Evolutionary conservation across 2,797 vertebrate genomes (phyloP), one percentile per base, ranked within the genome.

Genomic region (Eulemur albifrons): DNA sequence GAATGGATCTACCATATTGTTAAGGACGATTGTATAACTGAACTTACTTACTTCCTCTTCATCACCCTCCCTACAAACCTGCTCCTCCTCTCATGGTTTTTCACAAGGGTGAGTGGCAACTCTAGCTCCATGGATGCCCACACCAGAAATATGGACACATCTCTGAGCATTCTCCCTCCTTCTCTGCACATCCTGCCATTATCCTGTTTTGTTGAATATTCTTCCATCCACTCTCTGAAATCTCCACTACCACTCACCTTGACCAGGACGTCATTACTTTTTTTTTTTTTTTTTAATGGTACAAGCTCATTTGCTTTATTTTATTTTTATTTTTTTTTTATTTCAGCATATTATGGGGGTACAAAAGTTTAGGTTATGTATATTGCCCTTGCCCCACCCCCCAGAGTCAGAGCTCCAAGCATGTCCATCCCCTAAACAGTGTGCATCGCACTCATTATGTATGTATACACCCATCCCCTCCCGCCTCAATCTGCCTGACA

Each of bases 91-190:
- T 27, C 57, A 27, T 59, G 57, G 57, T 59, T 59, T 27, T 21
- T 79, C 25, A 80, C 12, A 50, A 69, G 7, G 23, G 13, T 17
- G 21, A 75, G n/a, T 23, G 6, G 30, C 4, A 52, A 52, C 50
- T 72, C 1, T 52, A 69, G 52, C 0, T 2, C 50, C 6, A 30
- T 0, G 38, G 13, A 1, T 70, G 2, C 2, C 11, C 38, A 76
- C 20, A 43, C 1, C n/a, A 61, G 32, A 54, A 69, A 75, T 70
- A 17, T n/a, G 11, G 0, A 45, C 0, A 35, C 21, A 43, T 54
- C 27, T 30, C 38, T 35, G 10, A 70, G 14, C 30, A 27, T 35
- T 72, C 65, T 84, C 8, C 5, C 17, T 59, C 17, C 73, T 54
- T 27, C 10, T 79, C 57, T 61, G 2, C 3, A 57, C 2, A 57